Base-by-base conservation (phyloP, 2,797 vertebrate genomes). In the Sus cebifrons region DNA sequence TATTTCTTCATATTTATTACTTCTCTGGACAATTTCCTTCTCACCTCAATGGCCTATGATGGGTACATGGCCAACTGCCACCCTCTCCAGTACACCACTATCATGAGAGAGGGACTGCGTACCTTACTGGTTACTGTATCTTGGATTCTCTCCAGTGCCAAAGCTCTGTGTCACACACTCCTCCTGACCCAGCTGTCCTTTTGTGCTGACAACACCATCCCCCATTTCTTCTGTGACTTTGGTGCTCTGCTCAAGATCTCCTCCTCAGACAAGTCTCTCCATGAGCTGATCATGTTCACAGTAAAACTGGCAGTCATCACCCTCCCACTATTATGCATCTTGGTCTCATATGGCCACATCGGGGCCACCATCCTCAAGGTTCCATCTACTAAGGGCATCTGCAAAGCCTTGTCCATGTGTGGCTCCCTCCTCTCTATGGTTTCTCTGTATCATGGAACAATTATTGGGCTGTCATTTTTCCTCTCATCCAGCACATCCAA, bases 301-400 rank as follows among this genome's bases (percentile, higher is more conserved):
- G 94, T 49, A n/a, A 95, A 95, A 23, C 44, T 91, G 18, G 58
- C 97, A 36, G 2, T 62, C 0, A 94, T 99, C 6, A 74, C 98
- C 16, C 96, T 97, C 2, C 98, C 99, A 44, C 75, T 99, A 17
- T 68, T 93, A 27, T 78, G 97, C 52, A 97, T 98, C 65, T 27
- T 98, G 73, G 29, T 93, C 17, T 98, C 98, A 75, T 98, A 98
- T 18, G 54, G 95, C 1, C 3, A 0, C 29, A 98, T 97, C 12
- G 91, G 97, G 44, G 52, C 62, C 71, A 91, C 96, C 29, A 77
- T 98, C 10, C 56, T 98, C n/a, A 97, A 90, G 83, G 89, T 94
- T 15, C 89, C 91, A 13, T 96, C 96, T 52, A 78, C 77, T 25
- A 60, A 67, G 8, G 91, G 94, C 2, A 87, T 96, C 52, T 97